phyloP scores from a whole-genome alignment of 92 coral and sea anemone genomes.

The Epizoanthus rinbou region DNA sequence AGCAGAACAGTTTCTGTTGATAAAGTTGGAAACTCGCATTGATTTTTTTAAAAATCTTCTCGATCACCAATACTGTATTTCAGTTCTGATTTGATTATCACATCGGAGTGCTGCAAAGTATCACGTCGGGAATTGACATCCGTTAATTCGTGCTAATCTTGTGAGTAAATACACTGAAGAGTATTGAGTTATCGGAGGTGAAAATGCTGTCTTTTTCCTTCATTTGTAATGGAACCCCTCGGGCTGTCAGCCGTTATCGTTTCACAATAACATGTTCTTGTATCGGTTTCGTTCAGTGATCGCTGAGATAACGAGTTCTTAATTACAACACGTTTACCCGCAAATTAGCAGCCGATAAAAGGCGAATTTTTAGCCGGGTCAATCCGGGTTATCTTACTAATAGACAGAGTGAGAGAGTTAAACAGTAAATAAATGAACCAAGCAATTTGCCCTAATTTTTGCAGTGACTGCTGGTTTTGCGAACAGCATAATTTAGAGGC shows the following conservation, averaged over 20 bases:
- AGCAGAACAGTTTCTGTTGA: neutral
- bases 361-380: conserved; percentile 11
- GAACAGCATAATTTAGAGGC: no score
- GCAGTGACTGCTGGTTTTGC: no score
- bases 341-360: conserved; percentile 30
- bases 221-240: neutral
- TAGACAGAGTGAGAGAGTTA: neutral
- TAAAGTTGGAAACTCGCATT: neutral
- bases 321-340: conserved; percentile 25
- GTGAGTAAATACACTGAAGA: neutral
- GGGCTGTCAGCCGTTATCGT: neutral
- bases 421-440: neutral
- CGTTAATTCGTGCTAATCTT: conserved; percentile 21
- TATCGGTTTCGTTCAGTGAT: conserved; percentile 1
- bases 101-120: neutral
- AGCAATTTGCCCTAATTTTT: no score
- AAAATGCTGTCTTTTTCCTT: neutral
- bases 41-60: neutral
- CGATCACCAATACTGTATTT: neutral
- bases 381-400: neutral
- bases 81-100: neutral
- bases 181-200: conserved; percentile 16
- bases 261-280: neutral
- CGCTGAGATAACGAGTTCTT: conserved; percentile 29
- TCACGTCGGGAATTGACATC: conserved; percentile 20